Evolutionary conservation across 2,113 vertebrate genomes (phyloP).

Genomic region (Megaceryle maxima): DNA sequence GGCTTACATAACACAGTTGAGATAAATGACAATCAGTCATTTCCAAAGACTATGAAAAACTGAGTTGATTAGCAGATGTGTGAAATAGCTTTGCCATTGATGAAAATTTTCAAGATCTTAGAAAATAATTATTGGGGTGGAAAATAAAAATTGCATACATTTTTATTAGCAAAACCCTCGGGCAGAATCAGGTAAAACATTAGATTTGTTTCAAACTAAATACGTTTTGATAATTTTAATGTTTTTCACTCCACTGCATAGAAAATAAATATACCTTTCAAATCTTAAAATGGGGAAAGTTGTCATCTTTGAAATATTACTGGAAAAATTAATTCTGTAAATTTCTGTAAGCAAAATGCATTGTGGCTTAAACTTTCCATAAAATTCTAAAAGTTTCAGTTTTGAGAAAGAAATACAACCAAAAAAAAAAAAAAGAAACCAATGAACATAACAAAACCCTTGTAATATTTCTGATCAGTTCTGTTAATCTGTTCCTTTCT

Average conservation of each 20-base stretch:
- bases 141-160: neutral
- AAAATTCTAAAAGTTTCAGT: neutral
- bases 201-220: neutral
- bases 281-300: neutral
- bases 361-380: accelerated
- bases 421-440: neutral
- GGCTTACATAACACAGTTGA: neutral
- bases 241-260: neutral
- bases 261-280: neutral
- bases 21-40: constrained; percentile 6
- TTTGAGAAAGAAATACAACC: neutral
- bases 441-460: accelerated
- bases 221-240: neutral
- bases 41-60: constrained; percentile 32
- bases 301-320: neutral
- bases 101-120: neutral
- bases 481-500: constrained; percentile 35
- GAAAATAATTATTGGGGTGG: neutral
- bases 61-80: constrained; percentile 30
- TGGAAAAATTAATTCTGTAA: neutral
- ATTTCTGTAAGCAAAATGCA: neutral
- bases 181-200: neutral
- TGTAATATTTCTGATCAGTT: neutral
- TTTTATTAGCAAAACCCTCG: neutral
- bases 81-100: neutral